These are phyloP conservation scores for Leptodactylus fuscus DNA, from an alignment of 2,113 vertebrate species.

Conservation along the genomic window DNA sequence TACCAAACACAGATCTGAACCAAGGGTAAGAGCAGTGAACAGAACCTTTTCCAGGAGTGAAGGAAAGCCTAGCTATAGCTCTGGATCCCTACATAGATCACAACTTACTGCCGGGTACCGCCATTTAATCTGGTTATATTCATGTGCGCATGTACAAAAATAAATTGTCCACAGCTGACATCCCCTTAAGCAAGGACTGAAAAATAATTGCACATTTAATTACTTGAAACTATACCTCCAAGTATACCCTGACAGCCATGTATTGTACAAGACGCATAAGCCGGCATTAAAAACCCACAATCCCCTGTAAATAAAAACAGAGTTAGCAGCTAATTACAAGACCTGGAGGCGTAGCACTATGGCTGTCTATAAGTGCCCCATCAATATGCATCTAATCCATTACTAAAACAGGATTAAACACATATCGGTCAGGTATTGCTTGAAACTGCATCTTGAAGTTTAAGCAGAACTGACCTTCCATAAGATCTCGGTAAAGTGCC, in stretches of 20 bases:
- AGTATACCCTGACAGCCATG: background rate
- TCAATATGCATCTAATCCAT: background rate
- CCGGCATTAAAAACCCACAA: background rate
- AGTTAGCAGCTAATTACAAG: conserved; percentile 2
- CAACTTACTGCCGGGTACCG: too few species aligned
- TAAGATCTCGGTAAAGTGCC: conserved; percentile 51
- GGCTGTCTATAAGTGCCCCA: background rate
- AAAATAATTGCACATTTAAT: background rate
- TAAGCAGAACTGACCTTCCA: conserved; percentile 52
- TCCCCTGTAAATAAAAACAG: background rate
- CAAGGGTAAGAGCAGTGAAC: too few species aligned
- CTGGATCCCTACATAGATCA: too few species aligned
- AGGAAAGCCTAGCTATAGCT: too few species aligned
- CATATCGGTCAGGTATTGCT: conserved; percentile 34
- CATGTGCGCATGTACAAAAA: too few species aligned
- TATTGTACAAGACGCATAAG: background rate
- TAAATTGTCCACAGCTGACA: background rate
- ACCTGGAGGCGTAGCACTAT: background rate
- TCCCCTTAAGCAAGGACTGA: background rate
- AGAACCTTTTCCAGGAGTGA: too few species aligned
- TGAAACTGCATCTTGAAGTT: conserved; percentile 33
- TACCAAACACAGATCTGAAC: too few species aligned
- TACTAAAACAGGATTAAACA: conserved; percentile 1
- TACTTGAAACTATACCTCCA: background rate
- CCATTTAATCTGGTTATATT: too few species aligned